Base-by-base conservation (phyloP, 2,888 invertebrate species). In the Torymus tubicola region DNA sequence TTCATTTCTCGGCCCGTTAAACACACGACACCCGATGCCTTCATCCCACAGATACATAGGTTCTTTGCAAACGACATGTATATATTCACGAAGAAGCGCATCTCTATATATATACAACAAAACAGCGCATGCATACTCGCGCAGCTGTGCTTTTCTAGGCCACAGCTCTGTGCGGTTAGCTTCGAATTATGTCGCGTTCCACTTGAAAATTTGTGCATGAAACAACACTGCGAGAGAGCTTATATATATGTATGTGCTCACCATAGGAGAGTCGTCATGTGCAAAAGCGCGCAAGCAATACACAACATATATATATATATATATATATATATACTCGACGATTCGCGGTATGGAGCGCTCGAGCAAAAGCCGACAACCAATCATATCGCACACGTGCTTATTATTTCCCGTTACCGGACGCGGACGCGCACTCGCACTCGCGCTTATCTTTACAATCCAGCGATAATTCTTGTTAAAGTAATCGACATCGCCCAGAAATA, bases 311-410 rank as follows among this genome's bases (percentile, higher is more conserved):
- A n/a, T n/a, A n/a, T n/a, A n/a, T n/a, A n/a, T n/a, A n/a, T 52
- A 65, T 16, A 65, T 42, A 16, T 64, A 64, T 5, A 14, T n/a
- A 64, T 50, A 65, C 18, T 42, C 52, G 24, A 11, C 8, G 14
- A 21, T 21, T 21, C 21, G 21, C 21, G 21, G 21, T 21, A 21
- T 21, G 21, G 2, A 12, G 55, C 52, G 67, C 61, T 78, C 83
- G 80, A 42, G 42, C 42, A 8, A 31, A 8, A 42, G 81, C 74
- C 80, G 80, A 83, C 84, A 80, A 83, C 81, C 84, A 84, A 84
- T 85, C 84, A 84, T 83, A 76, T 75, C 50, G 78, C 52, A 78
- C 83, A 82, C 83, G 84, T 84, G 81, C 82, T 85, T 80, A 82
- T 85, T 84, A 84, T 84, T 84, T 81, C 80, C 83, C 83, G 83